Evolutionary conservation across 2,888 invertebrate species (phyloP).

Genomic region (Phorcus lineatus): DNA sequence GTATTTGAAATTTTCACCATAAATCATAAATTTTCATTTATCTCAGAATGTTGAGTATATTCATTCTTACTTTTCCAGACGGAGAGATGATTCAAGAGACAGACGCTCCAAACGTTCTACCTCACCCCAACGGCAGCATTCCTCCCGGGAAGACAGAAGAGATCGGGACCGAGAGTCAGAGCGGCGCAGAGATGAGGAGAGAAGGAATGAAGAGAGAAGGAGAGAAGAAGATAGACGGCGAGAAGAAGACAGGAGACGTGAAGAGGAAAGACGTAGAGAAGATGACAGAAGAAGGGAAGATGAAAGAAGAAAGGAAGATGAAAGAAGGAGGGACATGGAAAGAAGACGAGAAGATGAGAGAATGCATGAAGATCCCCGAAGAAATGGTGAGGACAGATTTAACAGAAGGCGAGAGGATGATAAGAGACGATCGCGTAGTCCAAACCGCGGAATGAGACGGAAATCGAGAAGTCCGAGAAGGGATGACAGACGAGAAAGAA

Average conservation of each 20-base stretch:
- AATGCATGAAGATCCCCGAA: neutral
- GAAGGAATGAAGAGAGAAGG: constrained; percentile 32
- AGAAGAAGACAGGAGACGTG: constrained; percentile 38
- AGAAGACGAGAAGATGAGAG: constrained; percentile 26
- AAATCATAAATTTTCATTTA: no score
- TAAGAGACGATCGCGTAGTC: constrained; percentile 30
- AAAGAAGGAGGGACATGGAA: constrained; percentile 24
- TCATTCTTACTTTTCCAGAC: neutral
- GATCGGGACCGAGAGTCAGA: neutral
- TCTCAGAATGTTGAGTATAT: no score
- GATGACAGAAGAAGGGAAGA: constrained; percentile 41
- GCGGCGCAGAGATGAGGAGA: constrained; percentile 25
- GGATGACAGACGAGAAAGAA: constrained; percentile 35
- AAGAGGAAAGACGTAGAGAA: constrained; percentile 34
- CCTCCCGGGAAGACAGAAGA: neutral
- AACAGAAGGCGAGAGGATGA: constrained; percentile 35
- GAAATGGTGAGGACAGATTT: constrained; percentile 6
- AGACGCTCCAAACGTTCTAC: neutral
- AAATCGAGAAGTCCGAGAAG: constrained; percentile 5
- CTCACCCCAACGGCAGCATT: constrained; percentile 19
- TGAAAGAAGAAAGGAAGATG: constrained; percentile 36
- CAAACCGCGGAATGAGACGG: neutral
- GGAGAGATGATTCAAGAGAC: neutral
- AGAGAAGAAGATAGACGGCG: constrained; percentile 30
- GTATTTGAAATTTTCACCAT: no score